Evolutionary conservation across 2,797 vertebrate genomes (phyloP), one percentile per base, ranked within the genome.

Genomic region (Acanthurus leucopareius): DNA sequence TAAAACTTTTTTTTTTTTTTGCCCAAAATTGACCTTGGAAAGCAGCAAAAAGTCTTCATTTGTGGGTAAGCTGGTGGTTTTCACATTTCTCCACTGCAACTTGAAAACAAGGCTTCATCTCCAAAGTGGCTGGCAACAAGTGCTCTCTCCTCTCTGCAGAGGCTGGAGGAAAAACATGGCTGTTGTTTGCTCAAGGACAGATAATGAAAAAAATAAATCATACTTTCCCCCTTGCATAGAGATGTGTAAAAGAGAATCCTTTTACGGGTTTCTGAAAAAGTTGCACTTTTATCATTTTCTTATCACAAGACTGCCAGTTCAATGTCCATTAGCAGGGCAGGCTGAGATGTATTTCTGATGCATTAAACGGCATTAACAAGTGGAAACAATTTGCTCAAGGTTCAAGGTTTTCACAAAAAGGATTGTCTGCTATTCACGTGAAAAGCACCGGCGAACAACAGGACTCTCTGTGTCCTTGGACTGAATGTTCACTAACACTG

Each of bases 111-210:
- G 9, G 47, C 60, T 73, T 54, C 28, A 45, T 17, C 20, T 68
- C 45, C 38, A 53, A 53, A 83, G 77, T 74, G 66, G 44, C 38
- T 17, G 28, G 10, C 25, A 53, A 78, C 42, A 57, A 80, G 68
- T 69, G 61, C 73, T 63, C 68, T 64, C 71, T 76, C 63, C 40
- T 76, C 75, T 74, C 52, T 32, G 49, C 44, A n/a, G 8, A 64
- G 28, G 51, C 38, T 0, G 7, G 15, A 82, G 40, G 74, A 82
- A 91, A 62, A 85, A 84, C 44, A 16, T 48, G 54, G 17, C 69
- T 56, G 68, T 80, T 88, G 75, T 85, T 56, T 17, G 19, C 60
- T 90, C 84, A 92, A 90, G 91, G 90, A 75, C 81, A 76, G 28
- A 32, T 32, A 32, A 32, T 32, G 28, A 77, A 20, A n/a, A 53